These are phyloP conservation scores for Dicrostonyx torquatus DNA, from an alignment of 2,797 vertebrate genomes.

Conservation along the genomic window DNA sequence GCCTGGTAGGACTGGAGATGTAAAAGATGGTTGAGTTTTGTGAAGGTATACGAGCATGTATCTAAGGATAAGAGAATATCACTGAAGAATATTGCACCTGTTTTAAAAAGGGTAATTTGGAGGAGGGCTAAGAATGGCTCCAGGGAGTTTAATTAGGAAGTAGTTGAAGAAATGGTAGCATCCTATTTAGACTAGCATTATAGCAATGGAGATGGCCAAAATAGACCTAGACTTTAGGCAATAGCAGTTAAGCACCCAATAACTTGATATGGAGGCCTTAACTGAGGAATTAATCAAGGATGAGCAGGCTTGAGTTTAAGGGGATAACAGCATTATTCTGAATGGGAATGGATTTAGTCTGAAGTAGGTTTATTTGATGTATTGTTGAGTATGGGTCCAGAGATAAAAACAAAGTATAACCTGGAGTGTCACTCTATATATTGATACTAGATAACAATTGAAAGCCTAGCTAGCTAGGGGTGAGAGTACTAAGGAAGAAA, in stretches of 20 bases:
- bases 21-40: slow-evolving; percentile 3
- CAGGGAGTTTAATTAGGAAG: not conserved
- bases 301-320: slow-evolving; percentile 49
- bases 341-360: slow-evolving; percentile 44
- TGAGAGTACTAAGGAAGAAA: not conserved
- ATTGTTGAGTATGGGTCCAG: slow-evolving; percentile 14
- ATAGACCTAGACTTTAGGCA: slow-evolving; percentile 12
- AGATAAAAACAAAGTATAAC: slow-evolving; percentile 21
- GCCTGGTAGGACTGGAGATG: not conserved
- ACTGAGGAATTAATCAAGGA: slow-evolving; percentile 53
- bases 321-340: not conserved
- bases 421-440: not conserved
- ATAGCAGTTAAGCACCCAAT: not conserved
- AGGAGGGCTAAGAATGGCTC: not conserved
- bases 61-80: slow-evolving; percentile 8
- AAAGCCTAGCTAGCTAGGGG: not conserved
- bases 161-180: slow-evolving; percentile 34
- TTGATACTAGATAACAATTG: not conserved
- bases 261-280: not conserved
- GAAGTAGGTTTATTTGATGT: not conserved
- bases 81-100: not conserved
- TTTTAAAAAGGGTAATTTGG: slow-evolving; percentile 33
- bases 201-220: not conserved
- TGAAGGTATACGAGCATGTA: slow-evolving; percentile 32
- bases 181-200: slow-evolving; percentile 33